Percentiles rank a stretch among this genome's conserved stretches.
Conservation (phyloP, 2,797 vertebrate genomes). For the Tokudaia tokunoshimensis region DNA sequence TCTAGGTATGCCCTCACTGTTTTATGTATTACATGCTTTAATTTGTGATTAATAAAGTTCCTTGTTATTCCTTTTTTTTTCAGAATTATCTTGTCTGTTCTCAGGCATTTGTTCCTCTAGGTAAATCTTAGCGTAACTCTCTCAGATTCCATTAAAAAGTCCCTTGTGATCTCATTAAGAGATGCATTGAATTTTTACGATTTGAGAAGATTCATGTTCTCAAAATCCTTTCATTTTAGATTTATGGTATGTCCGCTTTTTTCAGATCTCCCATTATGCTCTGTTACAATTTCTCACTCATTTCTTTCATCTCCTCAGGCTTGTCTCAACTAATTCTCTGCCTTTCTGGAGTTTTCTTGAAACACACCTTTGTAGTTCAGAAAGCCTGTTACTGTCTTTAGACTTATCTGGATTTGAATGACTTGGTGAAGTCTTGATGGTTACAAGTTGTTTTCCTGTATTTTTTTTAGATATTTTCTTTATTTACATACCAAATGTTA, state of each 20-base stretch:
- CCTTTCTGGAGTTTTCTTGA: background rate
- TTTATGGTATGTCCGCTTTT: background rate
- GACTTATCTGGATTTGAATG: background rate
- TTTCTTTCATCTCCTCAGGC: background rate
- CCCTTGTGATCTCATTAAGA: background rate
- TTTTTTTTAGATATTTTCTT: background rate
- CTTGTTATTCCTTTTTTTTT: background rate
- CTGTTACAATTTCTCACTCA: background rate
- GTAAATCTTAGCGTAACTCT: constrained; percentile 1
- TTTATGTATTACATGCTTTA: background rate
- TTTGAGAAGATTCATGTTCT: background rate
- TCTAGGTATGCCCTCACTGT: background rate
- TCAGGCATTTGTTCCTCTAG: background rate
- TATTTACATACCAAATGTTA: too few relatives aligned
- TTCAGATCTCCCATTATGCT: background rate
- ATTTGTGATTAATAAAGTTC: background rate
- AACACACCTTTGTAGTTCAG: background rate
- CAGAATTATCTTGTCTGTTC: background rate
- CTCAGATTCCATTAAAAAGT: constrained; percentile 18
- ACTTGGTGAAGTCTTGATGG: background rate
- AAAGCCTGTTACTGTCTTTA: background rate
- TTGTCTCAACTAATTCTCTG: background rate
- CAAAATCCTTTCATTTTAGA: background rate
- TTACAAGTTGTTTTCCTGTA: background rate
- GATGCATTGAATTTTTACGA: background rate